These are phyloP conservation scores for Potamilus streckersoni DNA, from an alignment of 1,140 invertebrate genomes.

Conservation along the genomic window DNA sequence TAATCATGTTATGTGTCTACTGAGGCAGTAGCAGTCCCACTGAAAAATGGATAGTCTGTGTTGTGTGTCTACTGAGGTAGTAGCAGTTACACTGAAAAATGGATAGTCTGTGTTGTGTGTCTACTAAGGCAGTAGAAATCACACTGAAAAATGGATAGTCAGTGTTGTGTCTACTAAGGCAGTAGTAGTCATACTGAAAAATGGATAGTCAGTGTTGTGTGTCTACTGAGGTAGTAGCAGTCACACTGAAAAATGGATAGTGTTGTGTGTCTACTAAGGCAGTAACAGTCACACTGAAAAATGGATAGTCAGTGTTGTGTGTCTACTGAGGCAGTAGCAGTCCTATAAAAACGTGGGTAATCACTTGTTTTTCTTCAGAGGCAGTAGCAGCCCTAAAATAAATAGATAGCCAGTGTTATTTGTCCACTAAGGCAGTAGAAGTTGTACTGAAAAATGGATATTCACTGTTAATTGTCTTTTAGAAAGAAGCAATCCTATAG, in stretches of 20 bases:
- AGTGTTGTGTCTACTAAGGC: too few species aligned
- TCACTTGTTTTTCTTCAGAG: too few species aligned
- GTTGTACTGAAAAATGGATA: conserved; percentile 73
- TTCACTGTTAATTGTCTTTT: not conserved
- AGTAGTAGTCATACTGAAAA: too few species aligned
- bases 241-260: conserved; percentile 72
- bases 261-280: too few species aligned
- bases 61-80: too few species aligned
- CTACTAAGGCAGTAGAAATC: conserved; percentile 71
- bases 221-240: conserved; percentile 66
- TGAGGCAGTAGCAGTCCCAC: conserved; percentile 79
- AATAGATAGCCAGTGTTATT: conserved; percentile 39
- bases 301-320: too few species aligned
- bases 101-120: conserved; percentile 30
- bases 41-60: conserved; percentile 47
- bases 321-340: conserved; percentile 80
- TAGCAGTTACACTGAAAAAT: conserved; percentile 76
- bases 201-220: too few species aligned
- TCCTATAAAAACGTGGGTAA: conserved; percentile 72
- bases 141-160: conserved; percentile 69
- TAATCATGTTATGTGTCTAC: conserved; percentile 11
- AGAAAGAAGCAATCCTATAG: conserved; percentile 75
- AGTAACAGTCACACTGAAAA: too few species aligned
- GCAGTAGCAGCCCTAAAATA: conserved; percentile 79
- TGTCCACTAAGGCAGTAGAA: conserved; percentile 81